Conservation (phyloP, 2,113 vertebrate species). For the Callionymus lyra region DNA sequence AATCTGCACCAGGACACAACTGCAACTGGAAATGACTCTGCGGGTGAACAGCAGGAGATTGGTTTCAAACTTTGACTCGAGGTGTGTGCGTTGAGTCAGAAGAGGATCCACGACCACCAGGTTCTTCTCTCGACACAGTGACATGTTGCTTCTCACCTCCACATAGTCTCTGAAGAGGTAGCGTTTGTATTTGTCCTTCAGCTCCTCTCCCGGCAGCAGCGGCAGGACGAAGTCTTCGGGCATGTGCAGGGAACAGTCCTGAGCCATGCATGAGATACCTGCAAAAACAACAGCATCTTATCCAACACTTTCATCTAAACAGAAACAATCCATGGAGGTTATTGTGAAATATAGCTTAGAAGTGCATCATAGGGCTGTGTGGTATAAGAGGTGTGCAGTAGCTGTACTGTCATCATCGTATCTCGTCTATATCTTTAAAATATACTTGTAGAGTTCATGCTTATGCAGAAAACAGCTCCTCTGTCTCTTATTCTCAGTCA, state of each 20-base stretch:
- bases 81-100: no score
- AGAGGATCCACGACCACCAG: no score
- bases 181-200: constrained; percentile 98
- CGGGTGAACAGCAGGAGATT: not conserved
- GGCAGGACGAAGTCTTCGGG: constrained; percentile 97
- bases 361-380: no score
- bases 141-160: constrained; percentile 62
- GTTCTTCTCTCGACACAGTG: no score
- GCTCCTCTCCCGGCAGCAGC: constrained; percentile 87
- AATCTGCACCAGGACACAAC: constrained; percentile 96
- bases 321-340: not conserved
- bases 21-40: constrained; percentile 98
- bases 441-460: no score
- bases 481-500: no score
- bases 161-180: constrained; percentile 99
- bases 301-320: not conserved
- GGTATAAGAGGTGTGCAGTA: no score
- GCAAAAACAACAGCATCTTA: constrained; percentile 21
- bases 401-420: no score
- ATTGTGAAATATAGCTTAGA: no score
- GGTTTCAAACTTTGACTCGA: no score
- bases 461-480: no score
- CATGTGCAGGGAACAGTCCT: constrained; percentile 89
- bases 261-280: constrained; percentile 98
- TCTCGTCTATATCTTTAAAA: no score